Evolutionary conservation across 92 coral and sea anemone species (phyloP).

Genomic region (Isaurus tuberculatus): DNA sequence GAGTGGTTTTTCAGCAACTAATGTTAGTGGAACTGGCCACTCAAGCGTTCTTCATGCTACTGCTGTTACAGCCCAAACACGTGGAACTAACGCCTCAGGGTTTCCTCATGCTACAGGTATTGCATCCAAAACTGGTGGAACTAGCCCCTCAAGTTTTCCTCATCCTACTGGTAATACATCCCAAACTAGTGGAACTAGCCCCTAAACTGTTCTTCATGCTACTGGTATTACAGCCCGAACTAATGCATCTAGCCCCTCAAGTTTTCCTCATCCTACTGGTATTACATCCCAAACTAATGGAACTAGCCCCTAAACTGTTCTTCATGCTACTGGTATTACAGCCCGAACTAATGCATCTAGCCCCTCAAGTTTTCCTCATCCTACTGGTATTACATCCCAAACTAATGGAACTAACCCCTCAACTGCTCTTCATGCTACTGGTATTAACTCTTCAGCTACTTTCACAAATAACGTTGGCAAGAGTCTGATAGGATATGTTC

Average conservation of each 20-base stretch:
- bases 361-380: conserved; percentile 5
- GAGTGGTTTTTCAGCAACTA: neutral
- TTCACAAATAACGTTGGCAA: neutral
- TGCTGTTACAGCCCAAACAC: neutral
- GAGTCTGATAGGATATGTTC: conserved; percentile 34
- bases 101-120: neutral
- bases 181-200: neutral
- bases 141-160: neutral
- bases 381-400: too few relatives aligned
- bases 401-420: conserved; percentile 20
- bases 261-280: neutral
- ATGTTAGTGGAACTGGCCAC: neutral
- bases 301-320: neutral
- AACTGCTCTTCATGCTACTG: conserved; percentile 12
- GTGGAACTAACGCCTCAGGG: neutral
- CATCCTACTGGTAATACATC: neutral
- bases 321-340: neutral
- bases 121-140: neutral
- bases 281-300: neutral
- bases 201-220: neutral
- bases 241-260: neutral
- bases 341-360: neutral
- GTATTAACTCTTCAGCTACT: conserved; percentile 23
- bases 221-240: too few relatives aligned
- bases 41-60: neutral